These are phyloP conservation scores for Cheilosia vernalis DNA, from an alignment of 2,888 invertebrate species.

Conservation along the genomic window DNA sequence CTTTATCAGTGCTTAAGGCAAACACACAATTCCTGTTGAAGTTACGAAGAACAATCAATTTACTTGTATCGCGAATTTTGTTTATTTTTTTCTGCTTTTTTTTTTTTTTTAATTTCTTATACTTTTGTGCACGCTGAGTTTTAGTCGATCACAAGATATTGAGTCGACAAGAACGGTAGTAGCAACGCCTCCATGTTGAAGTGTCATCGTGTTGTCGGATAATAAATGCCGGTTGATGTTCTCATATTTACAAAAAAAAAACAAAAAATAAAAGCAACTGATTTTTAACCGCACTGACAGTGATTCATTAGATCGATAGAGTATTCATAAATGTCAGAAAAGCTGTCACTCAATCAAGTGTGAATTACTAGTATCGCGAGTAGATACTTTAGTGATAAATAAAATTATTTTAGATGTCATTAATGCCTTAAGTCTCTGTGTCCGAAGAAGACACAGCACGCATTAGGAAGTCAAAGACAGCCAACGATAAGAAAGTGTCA, in stretches of 20 bases:
- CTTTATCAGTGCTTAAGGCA: slow-evolving; percentile 61
- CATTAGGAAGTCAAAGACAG: slow-evolving; percentile 38
- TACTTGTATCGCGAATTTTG: slow-evolving; percentile 66
- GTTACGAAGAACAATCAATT: slow-evolving; percentile 72
- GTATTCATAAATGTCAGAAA: slow-evolving; percentile 35
- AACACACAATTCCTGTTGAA: slow-evolving; percentile 26
- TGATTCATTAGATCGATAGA: slow-evolving; percentile 50
- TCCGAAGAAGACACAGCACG: slow-evolving; percentile 17
- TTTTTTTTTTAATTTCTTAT: slow-evolving; percentile 37
- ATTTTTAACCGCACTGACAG: slow-evolving; percentile 26
- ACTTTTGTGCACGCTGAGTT: slow-evolving; percentile 45
- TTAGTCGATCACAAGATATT: slow-evolving; percentile 68
- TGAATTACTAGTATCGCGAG: slow-evolving; percentile 17
- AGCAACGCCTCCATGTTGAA: slow-evolving; percentile 24
- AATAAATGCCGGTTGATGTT: slow-evolving; percentile 25
- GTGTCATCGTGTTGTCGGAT: slow-evolving; percentile 7
- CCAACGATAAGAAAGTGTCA: slow-evolving; percentile 57
- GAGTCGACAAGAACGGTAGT: slow-evolving; percentile 59
- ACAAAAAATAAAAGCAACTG: neutral
- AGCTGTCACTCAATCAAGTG: slow-evolving; percentile 49
- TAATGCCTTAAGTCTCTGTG: slow-evolving; percentile 25
- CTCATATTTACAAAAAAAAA: slow-evolving; percentile 3
- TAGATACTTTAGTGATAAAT: slow-evolving; percentile 23
- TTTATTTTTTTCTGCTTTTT: slow-evolving; percentile 30
- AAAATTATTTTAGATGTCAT: slow-evolving; percentile 31